These are phyloP conservation scores for Darevskia mixta DNA, from an alignment of 2,797 vertebrate genomes.

Conservation along the genomic window DNA sequence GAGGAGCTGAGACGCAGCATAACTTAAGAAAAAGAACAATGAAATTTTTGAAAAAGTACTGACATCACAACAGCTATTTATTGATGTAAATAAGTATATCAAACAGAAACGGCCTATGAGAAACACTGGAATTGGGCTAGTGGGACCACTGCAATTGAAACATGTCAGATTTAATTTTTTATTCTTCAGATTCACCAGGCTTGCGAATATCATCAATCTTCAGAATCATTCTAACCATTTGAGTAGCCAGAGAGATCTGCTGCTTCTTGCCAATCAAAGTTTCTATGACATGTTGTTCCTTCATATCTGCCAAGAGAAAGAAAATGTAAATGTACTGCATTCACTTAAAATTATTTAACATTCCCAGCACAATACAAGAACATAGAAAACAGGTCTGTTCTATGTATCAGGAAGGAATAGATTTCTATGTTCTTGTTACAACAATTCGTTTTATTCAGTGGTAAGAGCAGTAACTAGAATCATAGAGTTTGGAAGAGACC, in stretches of 20 bases:
- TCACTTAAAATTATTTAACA: not conserved
- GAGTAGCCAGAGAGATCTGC: slow-evolving; percentile 94
- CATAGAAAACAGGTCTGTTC: not conserved
- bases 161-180: slow-evolving; percentile 47
- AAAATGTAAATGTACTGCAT: not conserved
- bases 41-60: slow-evolving; percentile 36
- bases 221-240: slow-evolving; percentile 98
- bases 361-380: not conserved
- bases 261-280: slow-evolving; percentile 98
- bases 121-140: slow-evolving; percentile 53
- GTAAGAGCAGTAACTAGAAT: not conserved
- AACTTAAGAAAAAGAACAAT: slow-evolving; percentile 20
- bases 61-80: slow-evolving; percentile 74
- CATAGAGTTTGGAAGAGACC: too few species aligned
- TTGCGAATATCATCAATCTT: slow-evolving; percentile 98
- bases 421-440: not conserved
- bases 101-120: slow-evolving; percentile 76
- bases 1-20: not conserved
- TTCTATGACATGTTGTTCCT: slow-evolving; percentile 96
- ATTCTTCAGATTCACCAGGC: slow-evolving; percentile 94
- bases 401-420: too few species aligned
- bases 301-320: slow-evolving; percentile 89
- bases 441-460: not conserved
- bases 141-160: slow-evolving; percentile 54
- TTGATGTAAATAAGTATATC: slow-evolving; percentile 77